Conservation (phyloP, 2,797 vertebrate species). For the Melanotaenia boesemani region DNA sequence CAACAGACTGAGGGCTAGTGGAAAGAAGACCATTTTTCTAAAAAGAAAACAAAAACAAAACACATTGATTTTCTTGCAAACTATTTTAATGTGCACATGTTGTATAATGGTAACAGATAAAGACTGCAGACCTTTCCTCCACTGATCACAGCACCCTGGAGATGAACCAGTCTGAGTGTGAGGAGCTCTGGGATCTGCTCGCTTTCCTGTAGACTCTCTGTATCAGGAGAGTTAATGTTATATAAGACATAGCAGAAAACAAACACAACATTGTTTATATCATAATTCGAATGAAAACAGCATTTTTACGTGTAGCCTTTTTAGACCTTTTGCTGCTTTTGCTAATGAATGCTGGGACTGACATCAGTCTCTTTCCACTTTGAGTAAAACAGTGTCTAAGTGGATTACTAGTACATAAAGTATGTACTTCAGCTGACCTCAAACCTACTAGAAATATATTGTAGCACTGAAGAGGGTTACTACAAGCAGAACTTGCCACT, state of each 20-base stretch:
- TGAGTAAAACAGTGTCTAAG: neutral
- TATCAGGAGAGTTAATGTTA: constrained; percentile 11
- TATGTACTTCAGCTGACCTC: neutral
- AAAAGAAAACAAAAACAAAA: neutral
- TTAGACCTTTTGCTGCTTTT: constrained; percentile 1
- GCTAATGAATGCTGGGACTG: neutral
- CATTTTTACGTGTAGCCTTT: constrained; percentile 1
- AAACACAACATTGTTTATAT: neutral
- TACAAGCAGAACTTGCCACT: neutral
- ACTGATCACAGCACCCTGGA: constrained; percentile 90
- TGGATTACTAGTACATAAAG: neutral
- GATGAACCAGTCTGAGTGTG: constrained; percentile 87
- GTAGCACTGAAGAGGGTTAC: neutral
- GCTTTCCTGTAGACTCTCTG: constrained; percentile 88
- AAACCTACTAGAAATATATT: neutral
- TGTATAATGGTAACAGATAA: constrained; percentile 11
- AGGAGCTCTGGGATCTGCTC: constrained; percentile 84
- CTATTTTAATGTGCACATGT: neutral
- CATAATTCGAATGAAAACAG: neutral
- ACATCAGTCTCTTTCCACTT: neutral
- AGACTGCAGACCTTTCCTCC: constrained; percentile 87
- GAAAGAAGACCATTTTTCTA: constrained; percentile 91
- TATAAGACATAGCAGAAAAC: neutral
- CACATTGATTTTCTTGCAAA: neutral
- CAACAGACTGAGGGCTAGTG: constrained; percentile 84